phyloP scores from a whole-genome alignment of 2,888 invertebrate species.

The Onthophagus sagittarius region DNA sequence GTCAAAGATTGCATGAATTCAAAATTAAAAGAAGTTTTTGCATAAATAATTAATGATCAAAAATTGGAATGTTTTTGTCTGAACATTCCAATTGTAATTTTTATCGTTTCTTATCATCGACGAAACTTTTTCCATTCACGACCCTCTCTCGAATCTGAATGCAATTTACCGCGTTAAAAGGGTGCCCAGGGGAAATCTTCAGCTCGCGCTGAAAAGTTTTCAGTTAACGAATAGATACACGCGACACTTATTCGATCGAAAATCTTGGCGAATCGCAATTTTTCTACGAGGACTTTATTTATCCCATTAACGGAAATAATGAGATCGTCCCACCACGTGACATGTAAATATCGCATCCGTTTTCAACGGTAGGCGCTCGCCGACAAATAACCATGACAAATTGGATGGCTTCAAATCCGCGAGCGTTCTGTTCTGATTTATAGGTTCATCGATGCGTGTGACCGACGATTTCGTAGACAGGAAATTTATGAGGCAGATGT shows the following conservation, averaged over 20 bases:
- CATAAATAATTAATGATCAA: too few relatives aligned
- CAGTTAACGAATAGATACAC: neutral
- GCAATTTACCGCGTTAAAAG: neutral
- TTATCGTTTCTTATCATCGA: neutral
- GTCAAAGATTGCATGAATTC: too few relatives aligned
- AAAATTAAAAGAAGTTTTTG: too few relatives aligned
- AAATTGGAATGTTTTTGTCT: too few relatives aligned
- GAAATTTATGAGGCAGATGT: neutral
- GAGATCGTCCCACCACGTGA: neutral
- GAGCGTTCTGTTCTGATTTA: slow-evolving; percentile 2
- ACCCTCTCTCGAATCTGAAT: neutral
- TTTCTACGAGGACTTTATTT: neutral
- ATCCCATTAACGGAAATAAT: neutral
- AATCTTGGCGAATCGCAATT: neutral
- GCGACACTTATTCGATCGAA: slow-evolving; percentile 1
- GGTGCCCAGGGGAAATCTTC: neutral
- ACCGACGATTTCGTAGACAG: slow-evolving; percentile 2
- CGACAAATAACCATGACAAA: slow-evolving; percentile 9
- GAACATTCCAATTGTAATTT: neutral
- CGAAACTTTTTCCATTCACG: neutral
- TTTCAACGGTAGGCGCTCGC: neutral
- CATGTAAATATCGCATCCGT: slow-evolving; percentile 3
- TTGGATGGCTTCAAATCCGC: slow-evolving; percentile 11
- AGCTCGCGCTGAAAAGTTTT: neutral
- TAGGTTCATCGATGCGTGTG: slow-evolving; percentile 7